Evolutionary conservation across 2,113 vertebrate species (phyloP), one percentile per base, ranked within the genome.

Genomic region (Cheirogaleus medius): DNA sequence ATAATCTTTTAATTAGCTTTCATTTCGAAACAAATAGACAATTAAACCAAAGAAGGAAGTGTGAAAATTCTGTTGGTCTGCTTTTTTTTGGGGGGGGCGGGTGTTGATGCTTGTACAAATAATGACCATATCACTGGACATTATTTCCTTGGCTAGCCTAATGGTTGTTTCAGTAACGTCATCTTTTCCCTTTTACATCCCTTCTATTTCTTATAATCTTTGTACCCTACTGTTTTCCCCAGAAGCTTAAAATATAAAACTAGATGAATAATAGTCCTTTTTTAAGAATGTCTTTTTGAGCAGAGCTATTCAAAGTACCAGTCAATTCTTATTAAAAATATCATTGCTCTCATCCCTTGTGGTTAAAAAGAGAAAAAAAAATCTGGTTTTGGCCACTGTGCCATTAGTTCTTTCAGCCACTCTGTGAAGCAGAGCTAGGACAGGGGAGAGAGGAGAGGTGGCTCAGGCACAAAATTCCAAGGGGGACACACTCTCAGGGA

Each of bases 1-100:
- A 98, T 98, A 98, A 97, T 98, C 81, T 98, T 96, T 98, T 97
- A 98, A 98, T 98, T 99, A 98, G 97, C 97, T 98, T 98, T 97
- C 95, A 97, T 94, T 63, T 98, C 93, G 92, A 98, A 97, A 98
- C 90, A 98, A 97, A 98, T 91, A 97, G 88, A 95, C 92, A 97
- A 96, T 93, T 97, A 97, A 98, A 98, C 74, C 91, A 77, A 93
- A 95, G 94, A 95, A 95, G 44, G 90, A 98, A 98, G 52, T 96
- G 66, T 97, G 97, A 96, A 98, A 98, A 98, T 92, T 96, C 88
- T 29, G 32, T 77, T 98, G 96, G 78, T 73, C 96, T 97, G 92
- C 56, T 97, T 96, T 97, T 74, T 87, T 11, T 7, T 2, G 12
- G 5, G 74, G 25, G 25, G 23, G 6, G 2, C 0, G 12, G 60